phyloP scores from a whole-genome alignment of 2,113 vertebrate genomes.

The Burhinus bistriatus region DNA sequence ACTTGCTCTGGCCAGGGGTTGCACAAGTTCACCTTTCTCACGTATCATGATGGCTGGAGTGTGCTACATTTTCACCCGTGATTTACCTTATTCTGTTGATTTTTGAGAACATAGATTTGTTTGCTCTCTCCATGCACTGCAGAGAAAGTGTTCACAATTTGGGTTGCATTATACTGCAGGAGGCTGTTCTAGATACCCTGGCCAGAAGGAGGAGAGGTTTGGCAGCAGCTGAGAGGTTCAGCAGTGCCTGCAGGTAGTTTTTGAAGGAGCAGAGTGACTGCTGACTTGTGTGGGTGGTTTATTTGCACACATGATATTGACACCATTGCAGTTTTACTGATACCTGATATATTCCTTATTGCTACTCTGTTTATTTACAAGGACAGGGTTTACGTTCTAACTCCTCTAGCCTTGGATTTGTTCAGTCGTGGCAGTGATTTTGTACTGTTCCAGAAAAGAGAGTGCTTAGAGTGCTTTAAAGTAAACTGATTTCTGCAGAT shows the following conservation, averaged over 20 bases:
- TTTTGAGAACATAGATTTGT: not conserved
- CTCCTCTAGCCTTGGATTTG: not conserved
- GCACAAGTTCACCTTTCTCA: not conserved
- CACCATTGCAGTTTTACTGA: not conserved
- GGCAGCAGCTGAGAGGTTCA: not conserved
- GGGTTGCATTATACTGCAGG: not conserved
- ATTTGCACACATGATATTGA: not conserved
- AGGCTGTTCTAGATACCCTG: not conserved
- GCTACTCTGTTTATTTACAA: not conserved
- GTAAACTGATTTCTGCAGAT: not conserved
- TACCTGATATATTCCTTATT: not conserved
- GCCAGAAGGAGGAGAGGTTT: not conserved
- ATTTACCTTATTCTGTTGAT: not conserved
- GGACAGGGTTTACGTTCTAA: not conserved
- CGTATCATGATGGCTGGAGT: not conserved
- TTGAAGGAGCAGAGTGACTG: not conserved
- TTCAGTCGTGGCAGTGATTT: not conserved
- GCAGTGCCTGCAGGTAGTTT: not conserved
- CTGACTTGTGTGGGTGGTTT: not conserved
- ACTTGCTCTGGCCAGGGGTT: not conserved
- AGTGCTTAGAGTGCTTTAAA: not conserved
- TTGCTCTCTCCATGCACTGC: not conserved
- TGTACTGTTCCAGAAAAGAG: not conserved
- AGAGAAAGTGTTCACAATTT: not conserved
- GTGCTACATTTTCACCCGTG: not conserved